Evolutionary conservation across 2,888 invertebrate species (phyloP), one percentile per base, ranked within the genome.

Genomic region (Leistus spinibarbis): DNA sequence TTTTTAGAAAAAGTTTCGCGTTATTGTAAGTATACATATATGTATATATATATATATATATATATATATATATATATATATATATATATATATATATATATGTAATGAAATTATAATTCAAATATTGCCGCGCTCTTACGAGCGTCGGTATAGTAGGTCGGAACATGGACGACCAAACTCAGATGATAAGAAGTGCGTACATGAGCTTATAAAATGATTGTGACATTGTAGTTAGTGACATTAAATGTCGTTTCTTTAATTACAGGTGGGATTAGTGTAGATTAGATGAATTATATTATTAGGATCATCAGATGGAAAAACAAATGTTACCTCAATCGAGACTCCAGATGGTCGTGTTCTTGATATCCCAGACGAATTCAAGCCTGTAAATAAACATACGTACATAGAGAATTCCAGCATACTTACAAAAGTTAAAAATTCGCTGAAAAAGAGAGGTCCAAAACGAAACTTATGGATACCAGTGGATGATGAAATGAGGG

Each of bases 391-490:
- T 54, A 67, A 67, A 67, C 67, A 67, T 67, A 67, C 10, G 19
- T 17, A 20, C 19, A 67, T 67, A 67, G 54, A 53, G 54, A 54
- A 17, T 54, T 67, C 67, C 54, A 54, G 23, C 54, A 54, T 19
- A 54, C 54, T 54, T 67, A 17, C 54, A 54, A 67, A 67, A 67
- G 17, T 65, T 3, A 65, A 65, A 65, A 65, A 65, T 65, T 23
- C 65, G 65, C 27, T 65, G n/a, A 62, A 62, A 65, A 67, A 67
- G 22, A 67, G 67, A 67, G 17, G 54, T 67, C 67, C 53, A 54
- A 67, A 53, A 67, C 67, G 67, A 67, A 54, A 67, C 22, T 24
- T 65, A 65, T 65, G 65, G 65, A 65, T 65, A 24, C 65, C 54
- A 67, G 10, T 67, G 54, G 54, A 17, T 67, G 20, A 67, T 19